Base-by-base conservation (phyloP, 2,888 invertebrate species). In the Phlogophora meticulosa region DNA sequence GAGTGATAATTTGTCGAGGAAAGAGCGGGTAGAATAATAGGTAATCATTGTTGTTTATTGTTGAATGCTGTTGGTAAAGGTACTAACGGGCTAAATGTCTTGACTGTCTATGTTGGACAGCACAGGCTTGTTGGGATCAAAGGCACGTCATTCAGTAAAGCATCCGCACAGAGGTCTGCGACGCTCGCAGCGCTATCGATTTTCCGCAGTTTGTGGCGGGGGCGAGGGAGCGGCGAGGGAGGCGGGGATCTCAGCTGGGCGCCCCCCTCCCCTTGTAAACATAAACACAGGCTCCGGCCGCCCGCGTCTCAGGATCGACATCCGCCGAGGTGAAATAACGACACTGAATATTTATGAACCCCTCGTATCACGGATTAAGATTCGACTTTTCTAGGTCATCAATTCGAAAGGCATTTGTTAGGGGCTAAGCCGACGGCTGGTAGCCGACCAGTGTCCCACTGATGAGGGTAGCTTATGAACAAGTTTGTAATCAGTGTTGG, bases 281-380 rank as follows among this genome's bases (percentile, higher is more conserved):
- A 94, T 93, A 94, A 94, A 94, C 94, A 94, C 93, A 88, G 89
- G 88, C 90, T 90, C 87, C 86, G 72, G 69, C 78, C 74, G 71
- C 79, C 49, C 76, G 76, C 73, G 68, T 82, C 84, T 81, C 90
- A 91, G 91, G 90, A 94, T 93, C 94, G 92, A 91, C 92, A 90
- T 90, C 91, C 91, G 90, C 84, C 90, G 93, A 94, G 93, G 94
- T 94, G 92, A 93, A 94, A 94, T 94, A 94, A 93, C 91, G 91
- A 92, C 91, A 87, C 90, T 92, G 94, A 94, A 95, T 95, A 94
- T 94, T 94, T 94, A 94, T 94, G 92, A 93, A 90, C 88, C 88
- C 85, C 87, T 87, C 90, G 90, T 92, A 93, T 92, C 91, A 91
- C 83, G 91, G 92, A 93, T 93, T 93, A 94, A 92, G 91, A 92